A percentile compares a stretch with the other conserved stretches of the same genome.
Conservation (phyloP, 2,797 vertebrate genomes). For the Molossus molossus region DNA sequence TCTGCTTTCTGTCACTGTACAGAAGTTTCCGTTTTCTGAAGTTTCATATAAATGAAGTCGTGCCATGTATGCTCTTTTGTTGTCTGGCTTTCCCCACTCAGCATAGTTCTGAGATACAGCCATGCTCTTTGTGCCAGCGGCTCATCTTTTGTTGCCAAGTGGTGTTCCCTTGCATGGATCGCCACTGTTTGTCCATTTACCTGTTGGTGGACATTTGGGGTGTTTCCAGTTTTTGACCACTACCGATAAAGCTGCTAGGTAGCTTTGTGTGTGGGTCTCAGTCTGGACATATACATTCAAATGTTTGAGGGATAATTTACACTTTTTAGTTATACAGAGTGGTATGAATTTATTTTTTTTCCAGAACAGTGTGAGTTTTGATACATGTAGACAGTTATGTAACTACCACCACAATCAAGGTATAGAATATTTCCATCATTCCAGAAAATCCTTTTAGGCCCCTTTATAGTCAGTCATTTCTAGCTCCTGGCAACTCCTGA, state of each 20-base stretch:
- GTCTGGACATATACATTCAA: background rate
- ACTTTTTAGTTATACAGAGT: background rate
- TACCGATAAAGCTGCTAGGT: background rate
- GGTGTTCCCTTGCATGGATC: background rate
- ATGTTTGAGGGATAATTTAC: background rate
- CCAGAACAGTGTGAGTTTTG: background rate
- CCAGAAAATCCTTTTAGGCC: too few relatives aligned
- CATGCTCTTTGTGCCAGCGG: background rate
- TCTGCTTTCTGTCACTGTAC: background rate
- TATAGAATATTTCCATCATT: background rate
- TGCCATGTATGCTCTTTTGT: background rate
- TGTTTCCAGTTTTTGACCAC: background rate
- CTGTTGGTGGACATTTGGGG: background rate
- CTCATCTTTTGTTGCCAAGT: background rate
- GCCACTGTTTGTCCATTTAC: background rate
- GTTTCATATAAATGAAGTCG: background rate
- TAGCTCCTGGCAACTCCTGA: too few relatives aligned
- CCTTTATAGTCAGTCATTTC: too few relatives aligned
- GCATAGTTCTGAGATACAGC: background rate
- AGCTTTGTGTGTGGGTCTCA: background rate
- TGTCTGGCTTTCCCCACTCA: background rate
- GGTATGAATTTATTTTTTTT: too few relatives aligned
- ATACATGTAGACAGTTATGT: background rate
- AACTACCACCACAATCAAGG: background rate
- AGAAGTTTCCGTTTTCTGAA: background rate